Conservation (phyloP, 2,797 vertebrate species). For the Okamejei kenojei region DNA sequence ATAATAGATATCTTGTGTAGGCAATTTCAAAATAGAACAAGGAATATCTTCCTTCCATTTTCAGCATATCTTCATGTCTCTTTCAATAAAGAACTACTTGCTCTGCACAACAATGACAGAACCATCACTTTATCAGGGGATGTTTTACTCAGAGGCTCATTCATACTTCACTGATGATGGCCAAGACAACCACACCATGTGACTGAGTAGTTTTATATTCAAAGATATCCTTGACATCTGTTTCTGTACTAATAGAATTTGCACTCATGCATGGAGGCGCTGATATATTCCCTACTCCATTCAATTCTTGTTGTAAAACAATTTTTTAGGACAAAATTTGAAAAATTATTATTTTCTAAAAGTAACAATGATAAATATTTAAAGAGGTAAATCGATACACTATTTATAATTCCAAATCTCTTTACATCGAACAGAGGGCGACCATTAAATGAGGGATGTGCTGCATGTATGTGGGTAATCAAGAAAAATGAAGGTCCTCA, state of each 20-base stretch:
- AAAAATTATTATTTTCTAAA: background rate
- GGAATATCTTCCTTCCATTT: background rate
- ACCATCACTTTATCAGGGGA: background rate
- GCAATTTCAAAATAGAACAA: background rate
- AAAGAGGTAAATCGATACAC: background rate
- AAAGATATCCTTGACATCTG: background rate
- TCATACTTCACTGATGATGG: background rate
- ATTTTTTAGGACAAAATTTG: background rate
- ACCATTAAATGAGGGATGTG: background rate
- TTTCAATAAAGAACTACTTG: constrained; percentile 22
- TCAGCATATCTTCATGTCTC: background rate
- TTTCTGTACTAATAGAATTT: constrained; percentile 14
- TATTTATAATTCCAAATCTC: background rate
- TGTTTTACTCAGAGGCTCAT: background rate
- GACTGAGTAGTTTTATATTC: background rate
- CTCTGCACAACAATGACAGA: constrained; percentile 11
- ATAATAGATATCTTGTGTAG: background rate
- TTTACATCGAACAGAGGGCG: background rate
- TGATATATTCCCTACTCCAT: background rate
- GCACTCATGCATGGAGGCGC: background rate
- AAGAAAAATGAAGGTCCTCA: background rate
- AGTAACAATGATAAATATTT: background rate
- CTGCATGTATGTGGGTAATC: too few relatives aligned
- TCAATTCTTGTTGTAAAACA: constrained; percentile 4
- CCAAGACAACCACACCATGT: background rate